Conservation (phyloP, 2,797 vertebrate genomes). For the Monodelphis domestica region DNA sequence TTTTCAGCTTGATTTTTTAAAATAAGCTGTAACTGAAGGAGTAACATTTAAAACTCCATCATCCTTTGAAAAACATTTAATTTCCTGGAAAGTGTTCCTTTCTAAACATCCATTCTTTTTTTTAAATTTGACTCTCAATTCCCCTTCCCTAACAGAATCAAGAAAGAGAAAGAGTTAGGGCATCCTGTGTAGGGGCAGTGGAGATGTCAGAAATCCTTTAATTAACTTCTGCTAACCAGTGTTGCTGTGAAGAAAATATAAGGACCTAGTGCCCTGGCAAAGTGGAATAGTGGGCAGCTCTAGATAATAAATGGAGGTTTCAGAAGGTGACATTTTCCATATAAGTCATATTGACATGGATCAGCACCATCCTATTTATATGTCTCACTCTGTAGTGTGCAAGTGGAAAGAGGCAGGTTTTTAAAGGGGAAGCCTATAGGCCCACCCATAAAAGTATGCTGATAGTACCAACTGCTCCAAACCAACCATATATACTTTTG, state of each 20-base stretch:
- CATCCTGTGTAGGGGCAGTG: background rate
- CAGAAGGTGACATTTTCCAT: conserved; percentile 32
- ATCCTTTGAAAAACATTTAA: background rate
- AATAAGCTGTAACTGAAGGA: conserved; percentile 29
- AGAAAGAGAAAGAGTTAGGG: background rate
- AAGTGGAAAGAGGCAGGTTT: conserved; percentile 18
- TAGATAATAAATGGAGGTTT: background rate
- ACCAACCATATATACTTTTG: background rate
- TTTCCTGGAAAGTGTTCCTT: conserved; percentile 42
- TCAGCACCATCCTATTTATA: too few species aligned
- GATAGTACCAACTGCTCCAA: conserved; percentile 1
- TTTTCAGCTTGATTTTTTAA: background rate
- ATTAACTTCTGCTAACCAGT: background rate
- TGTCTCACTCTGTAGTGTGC: background rate
- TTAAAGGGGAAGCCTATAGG: conserved; percentile 28
- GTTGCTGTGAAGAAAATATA: background rate
- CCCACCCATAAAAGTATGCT: conserved; percentile 2
- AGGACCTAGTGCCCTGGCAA: background rate
- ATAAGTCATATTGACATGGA: background rate
- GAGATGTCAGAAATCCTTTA: background rate
- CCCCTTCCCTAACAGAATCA: conserved; percentile 18
- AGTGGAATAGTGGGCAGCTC: background rate
- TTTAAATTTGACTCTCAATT: conserved; percentile 30
- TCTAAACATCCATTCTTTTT: background rate
- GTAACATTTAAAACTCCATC: background rate